Percentiles rank a stretch among this genome's conserved stretches.
phyloP scores from a whole-genome alignment of 2,888 invertebrate genomes.

The Sphaerophoria taeniata region DNA sequence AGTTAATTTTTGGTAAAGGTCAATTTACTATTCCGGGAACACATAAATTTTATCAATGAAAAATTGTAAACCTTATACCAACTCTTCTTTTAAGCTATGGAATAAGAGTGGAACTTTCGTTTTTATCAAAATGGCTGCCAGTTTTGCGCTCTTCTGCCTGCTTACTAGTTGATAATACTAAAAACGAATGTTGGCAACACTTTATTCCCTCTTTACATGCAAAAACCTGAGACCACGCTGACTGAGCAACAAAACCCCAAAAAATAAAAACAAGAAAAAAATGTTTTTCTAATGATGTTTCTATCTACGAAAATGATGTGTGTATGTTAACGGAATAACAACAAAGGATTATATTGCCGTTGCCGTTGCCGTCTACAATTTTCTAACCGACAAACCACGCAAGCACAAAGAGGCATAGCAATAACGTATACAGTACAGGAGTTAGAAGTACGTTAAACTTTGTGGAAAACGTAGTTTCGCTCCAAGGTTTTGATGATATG shows the following conservation, averaged over 20 bases:
- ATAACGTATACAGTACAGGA: neutral
- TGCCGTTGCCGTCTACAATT: neutral
- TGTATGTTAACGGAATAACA: conserved; percentile 11
- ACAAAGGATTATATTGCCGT: conserved; percentile 32
- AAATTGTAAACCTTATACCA: too few species aligned
- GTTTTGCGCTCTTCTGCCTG: too few species aligned
- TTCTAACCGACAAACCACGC: neutral
- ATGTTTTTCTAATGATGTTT: conserved; percentile 63
- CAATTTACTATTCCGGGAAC: too few species aligned
- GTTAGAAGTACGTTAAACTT: conserved; percentile 14
- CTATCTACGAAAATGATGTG: conserved; percentile 45
- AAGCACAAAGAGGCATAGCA: neutral
- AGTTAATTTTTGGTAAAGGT: too few species aligned
- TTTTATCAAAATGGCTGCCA: too few species aligned
- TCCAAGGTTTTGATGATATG: conserved; percentile 16
- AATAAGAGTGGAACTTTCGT: too few species aligned
- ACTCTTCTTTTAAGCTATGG: too few species aligned
- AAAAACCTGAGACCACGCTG: neutral
- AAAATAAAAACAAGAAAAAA: conserved; percentile 30
- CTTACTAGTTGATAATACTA: neutral
- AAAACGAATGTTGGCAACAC: neutral
- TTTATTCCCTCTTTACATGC: neutral
- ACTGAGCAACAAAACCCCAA: neutral
- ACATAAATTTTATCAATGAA: too few species aligned
- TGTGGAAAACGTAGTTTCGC: conserved; percentile 14